Base-by-base conservation (phyloP, 2,113 vertebrate genomes). In the Pelmatolapia mariae region DNA sequence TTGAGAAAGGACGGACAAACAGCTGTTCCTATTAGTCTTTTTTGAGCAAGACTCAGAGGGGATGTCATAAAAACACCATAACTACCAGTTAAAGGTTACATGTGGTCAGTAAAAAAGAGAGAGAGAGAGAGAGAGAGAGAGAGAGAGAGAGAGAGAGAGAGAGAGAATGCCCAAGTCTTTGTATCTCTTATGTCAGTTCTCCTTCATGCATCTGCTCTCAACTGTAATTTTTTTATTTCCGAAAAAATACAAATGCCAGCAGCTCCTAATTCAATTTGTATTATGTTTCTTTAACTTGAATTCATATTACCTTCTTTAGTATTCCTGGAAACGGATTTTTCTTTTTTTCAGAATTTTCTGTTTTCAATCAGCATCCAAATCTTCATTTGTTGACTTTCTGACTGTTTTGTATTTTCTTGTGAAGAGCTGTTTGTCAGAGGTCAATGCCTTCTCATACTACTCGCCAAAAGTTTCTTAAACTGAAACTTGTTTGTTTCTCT, bases 11-110 rank as follows among this genome's bases (percentile, higher is more conserved):
- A 52, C 54, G 56, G 45, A 80, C 15, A 87, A 91, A 87, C 78
- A 81, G 53, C 31, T 86, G 76, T 59, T n/a, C 11, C 24, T 50
- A 87, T 89, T 73, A 66, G 16, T n/a, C 36, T 50, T n/a, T n/a
- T 68, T 84, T 50, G 12, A 63, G 31, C 5, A 40, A 50, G 56
- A 82, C 54, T 87, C 50, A 36, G 81, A 73, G 59, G 43, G 90
- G 86, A 94, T 82, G 89, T 94, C 87, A 93, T 86, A 36, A 54
- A 92, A 85, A 36, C 73, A 81, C 86, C 82, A 84, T 56, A 52
- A 40, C 38, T 26, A 45, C 38, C n/a, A 59, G 61, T 73, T 84
- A n/a, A 73, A 84, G 82, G 36, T 40, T 85, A 57, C 40, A 36
- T 40, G 29, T n/a, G 22, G 38, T 66, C 50, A 68, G 7, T 80